phyloP scores from a whole-genome alignment of 2,797 vertebrate species.

The Balearica regulorum region DNA sequence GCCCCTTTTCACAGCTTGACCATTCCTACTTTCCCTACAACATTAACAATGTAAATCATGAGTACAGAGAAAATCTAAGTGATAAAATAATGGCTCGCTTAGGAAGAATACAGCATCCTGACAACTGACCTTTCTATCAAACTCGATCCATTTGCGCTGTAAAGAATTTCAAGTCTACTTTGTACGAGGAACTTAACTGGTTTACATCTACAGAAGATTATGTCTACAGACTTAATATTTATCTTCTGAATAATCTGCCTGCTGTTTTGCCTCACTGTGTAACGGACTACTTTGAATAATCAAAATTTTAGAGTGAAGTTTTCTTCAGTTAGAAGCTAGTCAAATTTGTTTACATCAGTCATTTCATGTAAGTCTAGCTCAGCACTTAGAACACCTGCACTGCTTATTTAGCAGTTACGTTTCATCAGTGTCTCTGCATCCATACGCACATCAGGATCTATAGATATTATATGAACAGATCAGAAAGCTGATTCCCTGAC shows the following conservation, averaged over 20 bases:
- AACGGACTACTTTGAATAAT: neutral
- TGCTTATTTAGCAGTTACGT: neutral
- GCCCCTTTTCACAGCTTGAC: neutral
- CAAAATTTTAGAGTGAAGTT: neutral
- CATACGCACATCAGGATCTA: neutral
- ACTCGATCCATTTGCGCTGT: neutral
- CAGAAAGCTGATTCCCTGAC: neutral
- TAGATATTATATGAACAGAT: fast-evolving
- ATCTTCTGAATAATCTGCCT: neutral
- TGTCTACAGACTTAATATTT: neutral
- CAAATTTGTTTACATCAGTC: neutral
- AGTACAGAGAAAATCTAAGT: neutral
- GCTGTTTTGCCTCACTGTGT: neutral
- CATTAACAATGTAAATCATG: neutral
- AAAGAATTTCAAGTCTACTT: neutral
- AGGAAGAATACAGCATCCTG: neutral
- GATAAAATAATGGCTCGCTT: neutral
- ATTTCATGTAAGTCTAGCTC: neutral
- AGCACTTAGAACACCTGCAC: neutral
- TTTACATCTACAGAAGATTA: neutral
- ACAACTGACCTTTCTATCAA: neutral
- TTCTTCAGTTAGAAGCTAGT: neutral
- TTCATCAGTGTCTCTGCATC: neutral
- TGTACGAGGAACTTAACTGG: neutral
- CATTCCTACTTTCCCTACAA: neutral